Conservation (phyloP, 1,140 invertebrate genomes). For the Harpegnathos saltator region DNA sequence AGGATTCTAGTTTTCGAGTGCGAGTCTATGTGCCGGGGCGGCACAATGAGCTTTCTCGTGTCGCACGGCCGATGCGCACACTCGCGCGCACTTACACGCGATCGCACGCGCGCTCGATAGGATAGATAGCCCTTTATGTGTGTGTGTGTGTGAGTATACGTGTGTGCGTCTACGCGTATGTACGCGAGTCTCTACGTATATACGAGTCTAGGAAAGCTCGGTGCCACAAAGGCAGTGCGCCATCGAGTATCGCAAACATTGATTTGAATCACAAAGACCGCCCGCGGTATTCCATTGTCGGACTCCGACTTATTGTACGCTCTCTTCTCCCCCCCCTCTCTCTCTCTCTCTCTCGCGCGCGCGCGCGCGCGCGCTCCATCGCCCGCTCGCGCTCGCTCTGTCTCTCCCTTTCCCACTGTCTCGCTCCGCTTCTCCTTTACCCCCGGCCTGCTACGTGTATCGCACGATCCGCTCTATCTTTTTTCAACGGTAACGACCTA, state of each 20-base stretch:
- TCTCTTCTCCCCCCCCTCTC: slow-evolving; percentile 67
- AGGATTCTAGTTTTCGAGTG: slow-evolving; percentile 63
- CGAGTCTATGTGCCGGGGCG: slow-evolving; percentile 25
- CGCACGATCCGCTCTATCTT: slow-evolving; percentile 54
- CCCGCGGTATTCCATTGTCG: slow-evolving; percentile 81
- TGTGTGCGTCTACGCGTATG: neutral
- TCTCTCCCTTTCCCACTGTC: slow-evolving; percentile 35
- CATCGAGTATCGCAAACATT: slow-evolving; percentile 84
- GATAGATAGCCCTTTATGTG: neutral
- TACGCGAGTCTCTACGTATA: slow-evolving; percentile 10
- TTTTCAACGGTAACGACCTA: slow-evolving; percentile 73
- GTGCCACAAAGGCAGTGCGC: slow-evolving; percentile 76
- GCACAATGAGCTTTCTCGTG: slow-evolving; percentile 62
- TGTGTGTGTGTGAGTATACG: slow-evolving; percentile 25
- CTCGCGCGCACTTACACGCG: neutral
- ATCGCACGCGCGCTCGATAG: neutral
- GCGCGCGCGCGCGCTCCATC: slow-evolving; percentile 49
- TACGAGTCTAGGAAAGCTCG: slow-evolving; percentile 70
- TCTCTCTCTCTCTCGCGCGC: slow-evolving; percentile 55
- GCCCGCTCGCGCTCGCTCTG: slow-evolving; percentile 46
- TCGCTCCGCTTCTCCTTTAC: slow-evolving; percentile 67
- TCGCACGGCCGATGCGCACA: slow-evolving; percentile 40
- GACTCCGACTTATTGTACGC: slow-evolving; percentile 79
- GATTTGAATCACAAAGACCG: slow-evolving; percentile 84
- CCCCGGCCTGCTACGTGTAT: slow-evolving; percentile 43